Base-by-base conservation (phyloP, 2,888 invertebrate genomes). In the Herminia tarsipennalis region DNA sequence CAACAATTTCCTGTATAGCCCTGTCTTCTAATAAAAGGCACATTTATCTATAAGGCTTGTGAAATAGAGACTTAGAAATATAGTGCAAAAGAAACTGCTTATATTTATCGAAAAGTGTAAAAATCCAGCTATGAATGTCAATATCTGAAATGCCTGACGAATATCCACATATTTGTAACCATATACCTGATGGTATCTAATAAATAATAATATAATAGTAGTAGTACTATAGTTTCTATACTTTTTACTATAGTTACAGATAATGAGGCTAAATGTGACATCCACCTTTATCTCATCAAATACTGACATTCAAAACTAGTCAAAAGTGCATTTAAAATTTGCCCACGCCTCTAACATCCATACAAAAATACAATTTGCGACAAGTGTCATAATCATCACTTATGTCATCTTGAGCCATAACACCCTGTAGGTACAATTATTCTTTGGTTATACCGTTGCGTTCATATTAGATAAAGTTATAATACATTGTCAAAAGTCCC, bases 371-470 rank as follows among this genome's bases (percentile, higher is more conserved):
- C 27, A 35, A 29, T 47, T 16, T 44, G 27, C 6, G 29, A 38
- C 33, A 36, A 21, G 14, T 65, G 62, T 62, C 62, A 62, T 57
- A 58, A 49, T 37, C 48, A 62, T 65, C 60, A 50, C 25, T 6
- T 12, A 13, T 16, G 22, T 22, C 40, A 6, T 36, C 10, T 61
- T 63, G 66, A 63, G 63, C 66, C 44, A 43, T 21, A 41, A 57
- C 34, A 61, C 52, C 52, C 56, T 52, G 47, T 54, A 57, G 48
- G 36, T 54, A 63, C 41, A 32, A 56, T 18, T 16, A 42, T 46
- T 62, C 66, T 63, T 63, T 66, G 66, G 63, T 63, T 47, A 57
- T 10, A 34, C 51, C 18, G 16, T 30, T 47, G 32, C 27, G 38
- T 20, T 16, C 32, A 28, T 40, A 39, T 30, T 33, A 14, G 5